Conservation (phyloP, 2,113 vertebrate genomes). For the Cyanoderma ruficeps region DNA sequence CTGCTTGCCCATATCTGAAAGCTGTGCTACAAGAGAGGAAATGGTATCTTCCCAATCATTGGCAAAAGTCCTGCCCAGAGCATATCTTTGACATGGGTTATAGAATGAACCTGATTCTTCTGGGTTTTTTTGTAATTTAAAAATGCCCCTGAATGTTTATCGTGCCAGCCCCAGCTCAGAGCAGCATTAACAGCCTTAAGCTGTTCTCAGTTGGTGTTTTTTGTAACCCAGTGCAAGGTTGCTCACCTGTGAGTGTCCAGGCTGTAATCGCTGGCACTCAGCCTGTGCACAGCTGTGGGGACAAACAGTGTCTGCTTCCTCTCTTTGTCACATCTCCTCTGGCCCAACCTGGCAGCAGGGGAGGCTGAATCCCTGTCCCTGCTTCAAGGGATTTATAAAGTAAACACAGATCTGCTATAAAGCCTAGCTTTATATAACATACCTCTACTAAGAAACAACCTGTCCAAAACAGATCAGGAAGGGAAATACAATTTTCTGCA, state of each 20-base stretch:
- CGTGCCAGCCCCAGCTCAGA: background rate
- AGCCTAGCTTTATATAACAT: background rate
- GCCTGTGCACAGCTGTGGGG: background rate
- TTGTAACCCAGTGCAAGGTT: background rate
- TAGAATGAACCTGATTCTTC: background rate
- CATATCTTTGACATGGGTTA: background rate
- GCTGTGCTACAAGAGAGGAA: background rate
- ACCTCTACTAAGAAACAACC: background rate
- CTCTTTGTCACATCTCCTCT: background rate
- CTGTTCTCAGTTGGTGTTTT: background rate
- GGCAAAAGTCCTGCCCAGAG: background rate
- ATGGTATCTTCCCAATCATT: accelerated
- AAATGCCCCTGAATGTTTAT: background rate
- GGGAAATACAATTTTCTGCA: background rate
- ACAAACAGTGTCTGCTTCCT: background rate
- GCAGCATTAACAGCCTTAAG: background rate
- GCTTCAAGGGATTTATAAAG: background rate
- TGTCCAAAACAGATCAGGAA: background rate
- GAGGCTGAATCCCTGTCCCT: background rate
- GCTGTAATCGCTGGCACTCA: accelerated
- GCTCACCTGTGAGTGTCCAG: background rate
- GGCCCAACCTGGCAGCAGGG: background rate
- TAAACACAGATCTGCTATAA: background rate
- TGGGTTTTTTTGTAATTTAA: background rate
- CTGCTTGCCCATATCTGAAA: background rate